Base-by-base conservation (phyloP, 2,888 invertebrate genomes). In the Piscicola geometra region DNA sequence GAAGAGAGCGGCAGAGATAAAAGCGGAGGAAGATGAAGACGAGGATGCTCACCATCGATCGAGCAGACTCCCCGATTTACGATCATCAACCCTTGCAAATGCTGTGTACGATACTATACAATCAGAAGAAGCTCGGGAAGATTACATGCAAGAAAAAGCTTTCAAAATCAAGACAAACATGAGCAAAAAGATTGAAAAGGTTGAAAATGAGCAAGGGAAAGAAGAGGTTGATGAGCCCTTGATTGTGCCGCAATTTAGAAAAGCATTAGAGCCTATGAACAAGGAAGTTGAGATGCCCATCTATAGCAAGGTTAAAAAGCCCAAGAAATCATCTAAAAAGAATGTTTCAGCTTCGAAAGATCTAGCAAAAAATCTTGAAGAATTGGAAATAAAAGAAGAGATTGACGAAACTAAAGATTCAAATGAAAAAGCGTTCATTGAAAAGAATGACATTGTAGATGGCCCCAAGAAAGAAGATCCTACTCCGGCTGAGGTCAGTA, bases 291-390 rank as follows among this genome's bases (percentile, higher is more conserved):
- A 35, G 21, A 35, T 50, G 30, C 64, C 73, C 18, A 73, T 73
- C 56, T 73, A 73, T n/a, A 32, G 64, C 1, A 12, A 60, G 21
- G 64, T 73, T 21, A 73, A 73, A 32, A 73, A 73, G 36, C 9
- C 35, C n/a, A 73, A 73, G 28, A 64, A 21, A 21, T 35, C 36
- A 32, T 35, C 35, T 5, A 56, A 56, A 21, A 56, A 25, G 21
- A 3, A 25, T 25, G n/a, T n/a, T 25, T 5, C 60, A 56, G 60
- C 9, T 18, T 9, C 21, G 25, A 25, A 25, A 21, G n/a, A 56
- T 15, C 5, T 5, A 56, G n/a, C 60, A 21, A n/a, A 56, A 56
- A 9, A 56, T 5, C 3, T 18, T 21, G 60, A 25, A 5, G n/a
- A 18, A 5, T 5, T 18, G 3, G 25, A 5, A 5, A 25, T 15